Percentiles rank a stretch among this genome's conserved stretches.
Evolutionary conservation across 2,113 vertebrate genomes (phyloP).

Genomic region (Entomyzon cyanotis): DNA sequence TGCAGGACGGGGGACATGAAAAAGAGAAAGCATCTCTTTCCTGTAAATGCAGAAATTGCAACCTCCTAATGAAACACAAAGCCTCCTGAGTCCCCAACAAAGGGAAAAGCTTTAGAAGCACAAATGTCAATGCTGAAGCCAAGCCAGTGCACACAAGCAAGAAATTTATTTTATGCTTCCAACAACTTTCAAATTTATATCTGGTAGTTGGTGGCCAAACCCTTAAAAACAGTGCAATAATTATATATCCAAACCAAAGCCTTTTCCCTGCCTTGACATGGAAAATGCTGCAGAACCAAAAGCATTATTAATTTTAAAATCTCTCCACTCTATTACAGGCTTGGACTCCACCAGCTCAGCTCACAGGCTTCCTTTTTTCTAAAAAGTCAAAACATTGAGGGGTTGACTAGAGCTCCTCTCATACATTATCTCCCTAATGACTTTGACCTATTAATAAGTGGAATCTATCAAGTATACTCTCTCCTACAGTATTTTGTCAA

Average conservation of each 20-base stretch:
- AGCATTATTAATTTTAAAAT: background rate
- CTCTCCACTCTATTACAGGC: background rate
- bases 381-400: conserved; percentile 17
- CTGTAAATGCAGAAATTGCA: background rate
- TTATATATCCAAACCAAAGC: background rate
- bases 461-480: conserved; percentile 62
- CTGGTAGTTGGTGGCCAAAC: background rate
- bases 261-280: accelerated
- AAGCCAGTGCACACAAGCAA: background rate
- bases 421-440: conserved; percentile 61
- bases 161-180: background rate
- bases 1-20: accelerated
- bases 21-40: background rate
- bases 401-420: background rate
- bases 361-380: background rate
- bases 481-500: conserved; percentile 62
- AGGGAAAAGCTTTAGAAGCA: background rate
- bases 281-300: background rate
- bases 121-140: background rate
- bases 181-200: background rate
- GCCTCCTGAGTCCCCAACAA: background rate
- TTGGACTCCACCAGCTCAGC: background rate
- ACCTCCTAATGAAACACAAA: background rate
- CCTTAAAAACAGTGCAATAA: background rate
- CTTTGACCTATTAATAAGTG: conserved; percentile 64